These are phyloP conservation scores for Tenthredo mesomela DNA, from an alignment of 2,888 invertebrate genomes.

Conservation along the genomic window DNA sequence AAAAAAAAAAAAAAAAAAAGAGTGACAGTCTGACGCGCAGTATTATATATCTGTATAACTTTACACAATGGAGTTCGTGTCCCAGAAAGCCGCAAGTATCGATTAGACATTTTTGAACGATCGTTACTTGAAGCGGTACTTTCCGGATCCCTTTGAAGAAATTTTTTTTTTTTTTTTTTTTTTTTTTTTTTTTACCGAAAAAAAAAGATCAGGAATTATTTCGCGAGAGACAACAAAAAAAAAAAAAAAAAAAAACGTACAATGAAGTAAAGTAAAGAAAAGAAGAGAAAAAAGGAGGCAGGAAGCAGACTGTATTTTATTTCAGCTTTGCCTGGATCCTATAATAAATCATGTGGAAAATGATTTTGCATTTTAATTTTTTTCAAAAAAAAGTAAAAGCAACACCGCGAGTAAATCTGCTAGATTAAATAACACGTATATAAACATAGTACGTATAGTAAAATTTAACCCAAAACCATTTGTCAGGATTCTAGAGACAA, in stretches of 20 bases:
- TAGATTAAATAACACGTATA: background rate
- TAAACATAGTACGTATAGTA: background rate
- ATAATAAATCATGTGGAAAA: background rate
- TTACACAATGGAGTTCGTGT: constrained; percentile 42
- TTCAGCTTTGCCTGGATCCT: background rate
- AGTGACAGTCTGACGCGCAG: constrained; percentile 29
- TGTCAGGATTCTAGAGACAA: constrained; percentile 9
- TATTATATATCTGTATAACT: constrained; percentile 35
- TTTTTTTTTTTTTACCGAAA: background rate
- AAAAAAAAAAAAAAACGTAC: too few relatives aligned
- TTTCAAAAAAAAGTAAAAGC: background rate
- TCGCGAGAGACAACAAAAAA: background rate
- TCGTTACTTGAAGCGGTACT: constrained; percentile 29
- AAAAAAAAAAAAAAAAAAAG: background rate
- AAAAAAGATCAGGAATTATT: background rate
- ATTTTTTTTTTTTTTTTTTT: background rate
- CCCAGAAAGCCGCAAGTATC: constrained; percentile 14
- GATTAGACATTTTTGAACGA: constrained; percentile 39
- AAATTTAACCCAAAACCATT: background rate
- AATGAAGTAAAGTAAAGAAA: background rate
- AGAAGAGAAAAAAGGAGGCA: background rate
- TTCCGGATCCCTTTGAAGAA: background rate
- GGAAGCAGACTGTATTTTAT: background rate
- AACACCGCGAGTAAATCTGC: background rate
- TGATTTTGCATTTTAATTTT: background rate